phyloP scores from a whole-genome alignment of 1,140 invertebrate genomes.

The Lasioglossum albipes region DNA sequence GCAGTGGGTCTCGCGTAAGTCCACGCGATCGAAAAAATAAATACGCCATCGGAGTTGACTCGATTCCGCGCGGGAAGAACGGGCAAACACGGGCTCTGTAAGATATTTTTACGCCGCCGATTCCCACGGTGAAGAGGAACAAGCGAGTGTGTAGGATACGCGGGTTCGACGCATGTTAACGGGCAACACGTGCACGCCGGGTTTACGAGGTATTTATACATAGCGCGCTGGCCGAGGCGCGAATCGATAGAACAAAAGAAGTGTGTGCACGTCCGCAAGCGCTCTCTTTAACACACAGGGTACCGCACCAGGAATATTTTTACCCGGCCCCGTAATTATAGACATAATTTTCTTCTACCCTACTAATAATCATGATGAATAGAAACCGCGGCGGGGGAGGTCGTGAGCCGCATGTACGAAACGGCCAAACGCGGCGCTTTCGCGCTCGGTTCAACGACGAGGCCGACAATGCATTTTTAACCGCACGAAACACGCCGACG shows the following conservation, averaged over 20 bases:
- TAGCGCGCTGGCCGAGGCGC: conserved; percentile 4
- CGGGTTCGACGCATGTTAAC: conserved; percentile 34
- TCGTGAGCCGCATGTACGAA: too few species aligned
- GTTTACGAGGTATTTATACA: conserved; percentile 51
- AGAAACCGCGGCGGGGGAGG: too few species aligned
- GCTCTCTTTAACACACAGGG: conserved; percentile 16
- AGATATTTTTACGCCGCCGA: conserved; percentile 44
- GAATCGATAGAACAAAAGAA: conserved; percentile 49
- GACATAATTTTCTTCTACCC: conserved; percentile 41
- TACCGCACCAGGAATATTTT: conserved; percentile 48
- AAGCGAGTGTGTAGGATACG: background rate
- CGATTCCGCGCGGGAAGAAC: background rate
- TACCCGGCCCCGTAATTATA: conserved; percentile 50
- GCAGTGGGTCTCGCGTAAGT: too few species aligned
- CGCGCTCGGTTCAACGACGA: too few species aligned
- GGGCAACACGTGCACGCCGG: conserved; percentile 34
- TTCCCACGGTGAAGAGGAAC: conserved; percentile 14
- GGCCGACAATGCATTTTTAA: too few species aligned
- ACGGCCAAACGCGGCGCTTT: too few species aligned
- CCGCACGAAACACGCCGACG: too few species aligned
- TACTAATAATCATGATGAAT: conserved; percentile 34
- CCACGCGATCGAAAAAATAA: background rate
- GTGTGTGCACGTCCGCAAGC: conserved; percentile 11
- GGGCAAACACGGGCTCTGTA: too few species aligned
- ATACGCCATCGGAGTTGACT: background rate